phyloP scores from a whole-genome alignment of 1,140 invertebrate genomes.

The Pentalonia nigronervosa region DNA sequence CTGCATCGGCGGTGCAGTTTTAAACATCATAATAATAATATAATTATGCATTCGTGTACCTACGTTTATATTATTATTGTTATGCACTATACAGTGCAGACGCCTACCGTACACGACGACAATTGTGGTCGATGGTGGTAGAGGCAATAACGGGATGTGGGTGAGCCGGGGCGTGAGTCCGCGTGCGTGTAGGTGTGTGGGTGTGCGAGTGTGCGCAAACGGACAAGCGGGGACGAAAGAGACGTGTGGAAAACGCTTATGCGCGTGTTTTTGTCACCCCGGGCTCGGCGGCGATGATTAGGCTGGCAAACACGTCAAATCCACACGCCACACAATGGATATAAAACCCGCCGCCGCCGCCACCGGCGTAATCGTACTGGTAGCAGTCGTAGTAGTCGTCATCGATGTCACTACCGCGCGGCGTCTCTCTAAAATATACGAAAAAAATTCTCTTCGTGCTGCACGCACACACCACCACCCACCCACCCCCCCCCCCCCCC shows the following conservation, averaged over 20 bases:
- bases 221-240: not conserved
- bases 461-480: not conserved
- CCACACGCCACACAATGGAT: slow-evolving; percentile 24
- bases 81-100: not conserved
- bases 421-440: not conserved
- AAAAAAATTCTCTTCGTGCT: slow-evolving; percentile 3
- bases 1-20: not conserved
- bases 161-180: not conserved
- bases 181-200: not conserved
- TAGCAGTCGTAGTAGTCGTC: not conserved
- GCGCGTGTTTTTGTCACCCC: slow-evolving; percentile 49
- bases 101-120: not conserved
- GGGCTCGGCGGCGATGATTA: slow-evolving; percentile 30
- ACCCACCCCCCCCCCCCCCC: not conserved
- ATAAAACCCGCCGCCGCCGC: slow-evolving; percentile 24
- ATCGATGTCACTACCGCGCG: slow-evolving; percentile 17
- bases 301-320: slow-evolving; percentile 56
- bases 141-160: not conserved
- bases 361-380: not conserved
- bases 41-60: not conserved
- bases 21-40: not conserved
- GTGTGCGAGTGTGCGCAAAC: not conserved
- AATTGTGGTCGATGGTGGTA: not conserved
- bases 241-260: not conserved
- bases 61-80: no score